phyloP scores from a whole-genome alignment of 2,113 vertebrate genomes.

The Bettongia penicillata region DNA sequence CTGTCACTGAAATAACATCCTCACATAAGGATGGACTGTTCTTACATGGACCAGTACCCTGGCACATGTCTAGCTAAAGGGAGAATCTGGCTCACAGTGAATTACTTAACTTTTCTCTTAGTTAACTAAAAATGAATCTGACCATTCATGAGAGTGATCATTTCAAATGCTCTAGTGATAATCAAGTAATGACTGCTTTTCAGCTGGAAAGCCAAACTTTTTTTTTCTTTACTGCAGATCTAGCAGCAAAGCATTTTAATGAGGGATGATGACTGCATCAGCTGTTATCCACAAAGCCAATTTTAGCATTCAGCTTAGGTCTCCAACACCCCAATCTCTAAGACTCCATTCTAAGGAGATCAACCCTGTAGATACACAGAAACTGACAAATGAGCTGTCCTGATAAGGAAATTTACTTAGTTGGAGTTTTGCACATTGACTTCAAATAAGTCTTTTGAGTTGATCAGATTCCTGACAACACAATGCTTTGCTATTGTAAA shows the following conservation, averaged over 20 bases:
- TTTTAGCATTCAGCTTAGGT: conserved; percentile 22
- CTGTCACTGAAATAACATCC: conserved; percentile 41
- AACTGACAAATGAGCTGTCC: background rate
- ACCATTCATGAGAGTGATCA: conserved; percentile 48
- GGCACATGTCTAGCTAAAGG: background rate
- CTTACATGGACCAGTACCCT: background rate
- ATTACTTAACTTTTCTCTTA: conserved; percentile 51
- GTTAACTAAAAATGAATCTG: conserved; percentile 62
- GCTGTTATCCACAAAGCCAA: conserved; percentile 19
- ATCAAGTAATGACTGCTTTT: conserved; percentile 48
- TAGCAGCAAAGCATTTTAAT: conserved; percentile 51
- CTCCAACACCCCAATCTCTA: background rate
- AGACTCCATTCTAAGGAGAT: conserved; percentile 34
- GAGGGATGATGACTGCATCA: conserved; percentile 45
- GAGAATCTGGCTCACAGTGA: conserved; percentile 24
- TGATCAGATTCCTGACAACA: background rate
- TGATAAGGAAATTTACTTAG: conserved; percentile 9
- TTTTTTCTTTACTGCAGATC: conserved; percentile 16
- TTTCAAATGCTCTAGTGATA: conserved; percentile 40
- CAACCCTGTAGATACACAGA: background rate
- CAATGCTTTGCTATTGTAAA: background rate
- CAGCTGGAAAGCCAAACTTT: conserved; percentile 25
- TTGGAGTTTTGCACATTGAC: background rate
- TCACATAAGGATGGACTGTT: background rate
- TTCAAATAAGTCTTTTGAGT: conserved; percentile 27